Evolutionary conservation across 2,888 invertebrate genomes (phyloP), one percentile per base, ranked within the genome.

Genomic region (Timema cristinae): DNA sequence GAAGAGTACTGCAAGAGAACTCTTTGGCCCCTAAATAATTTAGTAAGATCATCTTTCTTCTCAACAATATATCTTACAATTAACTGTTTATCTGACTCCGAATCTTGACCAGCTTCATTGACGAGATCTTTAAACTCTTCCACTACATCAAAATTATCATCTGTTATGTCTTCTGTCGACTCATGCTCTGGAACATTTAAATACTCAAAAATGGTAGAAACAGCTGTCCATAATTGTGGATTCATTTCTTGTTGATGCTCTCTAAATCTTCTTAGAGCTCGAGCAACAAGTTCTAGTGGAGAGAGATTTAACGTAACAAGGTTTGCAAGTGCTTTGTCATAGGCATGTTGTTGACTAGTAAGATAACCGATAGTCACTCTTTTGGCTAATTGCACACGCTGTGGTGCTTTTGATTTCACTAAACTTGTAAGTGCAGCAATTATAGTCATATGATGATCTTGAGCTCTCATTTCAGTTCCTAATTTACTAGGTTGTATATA

Each of bases 51-150:
- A 10, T 52, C n/a, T 32, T 72, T 72, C 47, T 69, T 68, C n/a
- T 72, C 72, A 16, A 69, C 52, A 48, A 72, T 68, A 13, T 66
- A 72, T n/a, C 50, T 69, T 8, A 72, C 47, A 5, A 72, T 48
- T 13, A 66, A 32, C 50, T 68, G 48, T 49, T 59, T 67, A 15
- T 61, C 67, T 50, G 59, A 48, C 13, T 56, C 50, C n/a, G 59
- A 32, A 13, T 48, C 59, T n/a, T 32, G 50, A 8, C 69, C 72
- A 10, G 69, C 72, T 54, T 69, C 69, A 15, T 72, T 69, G 9
- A 66, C 51, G 9, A 72, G 52, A n/a, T 68, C 32, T 56, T 69
- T 72, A 48, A 72, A 69, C 50, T 69, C 72, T 50, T 72, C 68
- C 8, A 72, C 69, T n/a, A 72, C 32, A n/a, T 66, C 50, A 13